Percentiles rank a stretch among this genome's conserved stretches.
phyloP scores from a whole-genome alignment of 2,888 invertebrate genomes.

The Callyntrura guangdongensis region DNA sequence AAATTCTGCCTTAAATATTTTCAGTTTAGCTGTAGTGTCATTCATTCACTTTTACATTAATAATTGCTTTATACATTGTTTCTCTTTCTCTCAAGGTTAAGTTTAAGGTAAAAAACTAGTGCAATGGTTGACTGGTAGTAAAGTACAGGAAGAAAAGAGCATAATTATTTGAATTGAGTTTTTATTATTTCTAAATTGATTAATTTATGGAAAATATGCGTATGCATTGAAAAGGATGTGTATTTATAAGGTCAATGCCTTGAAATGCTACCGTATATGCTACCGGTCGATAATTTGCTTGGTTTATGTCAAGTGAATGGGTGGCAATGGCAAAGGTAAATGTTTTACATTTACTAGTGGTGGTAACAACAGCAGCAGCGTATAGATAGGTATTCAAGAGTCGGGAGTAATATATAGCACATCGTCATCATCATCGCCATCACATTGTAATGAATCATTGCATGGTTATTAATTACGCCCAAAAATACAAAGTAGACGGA shows the following conservation, averaged over 20 bases:
- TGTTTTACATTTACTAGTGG: background rate
- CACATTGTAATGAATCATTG: too few species aligned
- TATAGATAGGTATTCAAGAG: background rate
- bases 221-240: background rate
- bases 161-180: constrained; percentile 32
- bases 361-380: background rate
- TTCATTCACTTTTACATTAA: background rate
- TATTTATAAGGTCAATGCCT: constrained; percentile 21
- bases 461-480: constrained; percentile 2
- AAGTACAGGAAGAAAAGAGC: background rate
- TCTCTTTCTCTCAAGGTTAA: background rate
- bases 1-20: background rate
- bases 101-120: background rate
- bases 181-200: constrained; percentile 32
- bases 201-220: constrained; percentile 35
- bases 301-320: background rate
- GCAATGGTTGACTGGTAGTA: background rate
- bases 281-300: background rate
- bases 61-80: background rate
- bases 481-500: background rate
- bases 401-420: background rate
- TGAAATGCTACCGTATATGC: background rate
- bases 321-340: background rate
- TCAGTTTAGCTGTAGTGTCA: background rate
- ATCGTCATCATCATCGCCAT: background rate